A percentile compares a stretch with the other conserved stretches of the same genome.
Conservation (phyloP, 2,113 vertebrate genomes). For the Pedionomus torquatus region DNA sequence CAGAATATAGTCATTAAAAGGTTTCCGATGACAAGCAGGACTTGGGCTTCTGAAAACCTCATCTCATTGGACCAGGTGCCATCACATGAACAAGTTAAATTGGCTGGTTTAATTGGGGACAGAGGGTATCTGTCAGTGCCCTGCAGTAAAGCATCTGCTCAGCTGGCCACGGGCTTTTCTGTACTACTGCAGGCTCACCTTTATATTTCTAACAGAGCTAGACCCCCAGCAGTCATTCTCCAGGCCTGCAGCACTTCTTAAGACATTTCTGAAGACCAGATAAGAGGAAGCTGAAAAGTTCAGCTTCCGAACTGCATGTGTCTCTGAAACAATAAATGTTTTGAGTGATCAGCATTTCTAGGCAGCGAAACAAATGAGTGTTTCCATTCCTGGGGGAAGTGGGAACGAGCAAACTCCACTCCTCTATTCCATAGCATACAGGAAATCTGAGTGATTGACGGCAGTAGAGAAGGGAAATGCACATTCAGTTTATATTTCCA, state of each 20-base stretch:
- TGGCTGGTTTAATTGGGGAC: background rate
- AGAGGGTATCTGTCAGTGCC: background rate
- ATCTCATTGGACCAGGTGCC: background rate
- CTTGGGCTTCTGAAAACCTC: background rate
- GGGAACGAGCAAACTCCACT: slow-evolving; percentile 25
- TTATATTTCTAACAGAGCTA: background rate
- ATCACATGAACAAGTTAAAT: background rate
- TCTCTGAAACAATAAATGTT: slow-evolving; percentile 26
- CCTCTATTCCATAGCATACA: background rate
- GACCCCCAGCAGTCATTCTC: background rate
- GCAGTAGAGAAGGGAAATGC: slow-evolving; percentile 44
- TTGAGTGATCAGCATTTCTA: slow-evolving; percentile 51
- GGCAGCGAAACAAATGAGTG: slow-evolving; percentile 17
- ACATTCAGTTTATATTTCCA: slow-evolving; percentile 47
- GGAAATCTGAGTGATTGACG: slow-evolving; percentile 58
- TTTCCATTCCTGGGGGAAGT: slow-evolving; percentile 26
- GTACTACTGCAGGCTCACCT: background rate
- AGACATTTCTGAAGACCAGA: background rate
- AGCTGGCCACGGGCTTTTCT: background rate
- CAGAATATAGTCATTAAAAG: background rate
- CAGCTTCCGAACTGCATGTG: background rate
- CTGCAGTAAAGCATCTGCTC: background rate
- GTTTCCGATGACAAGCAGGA: background rate
- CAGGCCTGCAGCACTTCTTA: background rate
- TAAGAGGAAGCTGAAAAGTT: background rate